Evolutionary conservation across 2,113 vertebrate genomes (phyloP).

Genomic region (Campylorhamphus procurvoides): DNA sequence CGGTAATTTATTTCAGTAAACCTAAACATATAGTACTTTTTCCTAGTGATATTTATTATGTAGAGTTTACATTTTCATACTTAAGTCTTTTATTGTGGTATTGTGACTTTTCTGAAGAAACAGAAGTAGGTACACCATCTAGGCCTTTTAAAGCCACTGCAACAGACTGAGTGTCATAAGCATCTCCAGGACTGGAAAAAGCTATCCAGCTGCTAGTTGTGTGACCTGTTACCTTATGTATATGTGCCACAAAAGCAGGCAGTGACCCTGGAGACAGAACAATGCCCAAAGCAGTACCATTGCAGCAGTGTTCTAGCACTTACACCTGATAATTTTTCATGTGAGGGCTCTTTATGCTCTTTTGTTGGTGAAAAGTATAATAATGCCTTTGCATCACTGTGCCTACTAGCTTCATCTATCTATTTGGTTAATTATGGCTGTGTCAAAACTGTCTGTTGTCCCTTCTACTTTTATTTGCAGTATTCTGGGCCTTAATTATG

Average conservation of each 20-base stretch:
- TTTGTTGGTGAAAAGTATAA: not conserved
- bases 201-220: not conserved
- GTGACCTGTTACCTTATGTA: not conserved
- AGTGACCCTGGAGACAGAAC: fast-evolving
- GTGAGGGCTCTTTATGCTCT: not conserved
- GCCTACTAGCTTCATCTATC: not conserved
- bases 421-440: not conserved
- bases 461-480: not conserved
- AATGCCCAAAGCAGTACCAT: not conserved
- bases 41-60: not conserved
- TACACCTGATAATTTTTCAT: not conserved
- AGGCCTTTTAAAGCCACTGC: not conserved
- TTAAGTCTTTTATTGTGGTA: not conserved
- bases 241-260: not conserved
- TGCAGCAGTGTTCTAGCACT: not conserved
- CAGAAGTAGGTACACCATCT: not conserved
- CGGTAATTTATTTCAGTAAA: constrained; percentile 27
- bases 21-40: not conserved
- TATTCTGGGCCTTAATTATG: not conserved
- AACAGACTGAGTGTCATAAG: fast-evolving
- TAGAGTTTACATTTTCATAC: not conserved
- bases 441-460: not conserved
- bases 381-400: not conserved
- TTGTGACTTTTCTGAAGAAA: not conserved
- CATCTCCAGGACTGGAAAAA: not conserved